Percentiles rank a stretch among this genome's conserved stretches.
phyloP scores from a whole-genome alignment of 2,113 vertebrate species.

The Rhinolophus sinicus region DNA sequence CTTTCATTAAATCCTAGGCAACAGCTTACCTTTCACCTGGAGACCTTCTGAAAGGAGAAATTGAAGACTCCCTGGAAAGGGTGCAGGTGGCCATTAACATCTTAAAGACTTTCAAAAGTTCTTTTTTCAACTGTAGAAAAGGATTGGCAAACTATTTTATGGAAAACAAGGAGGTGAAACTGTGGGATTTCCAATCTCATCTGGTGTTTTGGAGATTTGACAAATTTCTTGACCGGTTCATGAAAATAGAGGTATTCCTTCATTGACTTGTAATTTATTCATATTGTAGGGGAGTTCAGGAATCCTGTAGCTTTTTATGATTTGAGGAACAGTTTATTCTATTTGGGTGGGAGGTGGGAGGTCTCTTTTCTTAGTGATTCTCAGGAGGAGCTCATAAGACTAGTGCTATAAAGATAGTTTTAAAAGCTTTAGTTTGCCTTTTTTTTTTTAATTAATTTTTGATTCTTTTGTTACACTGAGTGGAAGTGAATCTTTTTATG shows the following conservation, averaged over 20 bases:
- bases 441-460: neutral
- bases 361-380: neutral
- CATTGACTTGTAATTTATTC: neutral
- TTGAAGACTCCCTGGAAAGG: constrained; percentile 86
- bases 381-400: neutral
- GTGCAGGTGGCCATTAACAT: constrained; percentile 82
- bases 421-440: neutral
- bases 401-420: neutral
- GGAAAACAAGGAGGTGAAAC: constrained; percentile 78
- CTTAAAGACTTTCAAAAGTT: constrained; percentile 85
- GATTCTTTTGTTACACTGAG: neutral
- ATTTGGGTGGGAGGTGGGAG: neutral
- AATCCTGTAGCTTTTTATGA: neutral
- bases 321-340: neutral
- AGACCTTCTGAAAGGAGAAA: constrained; percentile 87
- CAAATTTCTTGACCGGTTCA: constrained; percentile 85
- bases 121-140: constrained; percentile 85
- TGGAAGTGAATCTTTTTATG: neutral
- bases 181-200: constrained; percentile 89
- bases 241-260: constrained; percentile 87
- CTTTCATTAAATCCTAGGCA: constrained; percentile 79
- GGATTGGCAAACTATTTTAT: constrained; percentile 78
- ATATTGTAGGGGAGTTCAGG: neutral
- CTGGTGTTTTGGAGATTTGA: constrained; percentile 88
- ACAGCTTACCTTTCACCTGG: constrained; percentile 85